Conservation (phyloP, 1,140 invertebrate species). For the Drosophila prosaltans region DNA sequence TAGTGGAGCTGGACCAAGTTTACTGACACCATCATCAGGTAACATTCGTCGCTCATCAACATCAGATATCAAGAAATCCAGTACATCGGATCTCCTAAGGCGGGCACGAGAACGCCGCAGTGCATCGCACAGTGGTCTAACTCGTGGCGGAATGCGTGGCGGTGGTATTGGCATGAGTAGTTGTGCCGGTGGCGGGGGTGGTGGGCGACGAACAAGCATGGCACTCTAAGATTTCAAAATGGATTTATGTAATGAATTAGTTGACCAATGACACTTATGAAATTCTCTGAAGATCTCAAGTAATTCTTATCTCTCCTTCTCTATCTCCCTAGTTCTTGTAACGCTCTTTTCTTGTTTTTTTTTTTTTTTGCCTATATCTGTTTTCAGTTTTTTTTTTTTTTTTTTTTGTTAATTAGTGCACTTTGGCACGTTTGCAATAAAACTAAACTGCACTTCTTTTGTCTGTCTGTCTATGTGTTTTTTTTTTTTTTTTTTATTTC, state of each 20-base stretch:
- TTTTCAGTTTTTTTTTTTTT: no score
- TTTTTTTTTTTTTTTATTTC: background rate
- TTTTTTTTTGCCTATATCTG: no score
- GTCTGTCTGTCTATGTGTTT: constrained; percentile 11
- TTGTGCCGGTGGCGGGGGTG: constrained; percentile 41
- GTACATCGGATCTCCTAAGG: constrained; percentile 77
- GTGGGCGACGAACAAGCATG: constrained; percentile 79
- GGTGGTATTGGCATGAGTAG: constrained; percentile 56
- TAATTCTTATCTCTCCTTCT: background rate
- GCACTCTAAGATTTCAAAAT: constrained; percentile 65
- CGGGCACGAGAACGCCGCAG: constrained; percentile 78
- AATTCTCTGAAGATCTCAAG: constrained; percentile 52
- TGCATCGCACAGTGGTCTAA: constrained; percentile 74
- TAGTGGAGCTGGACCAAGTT: constrained; percentile 8
- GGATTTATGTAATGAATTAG: constrained; percentile 47
- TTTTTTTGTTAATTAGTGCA: no score
- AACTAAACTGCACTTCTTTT: no score
- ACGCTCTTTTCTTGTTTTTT: constrained; percentile 14
- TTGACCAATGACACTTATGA: constrained; percentile 72
- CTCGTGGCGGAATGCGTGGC: constrained; percentile 70
- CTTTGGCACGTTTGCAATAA: no score
- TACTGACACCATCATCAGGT: constrained; percentile 20
- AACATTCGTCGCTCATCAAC: constrained; percentile 77
- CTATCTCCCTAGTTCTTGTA: no score
- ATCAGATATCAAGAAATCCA: constrained; percentile 73